phyloP scores from a whole-genome alignment of 2,113 vertebrate genomes.

The Rallus limicola region DNA sequence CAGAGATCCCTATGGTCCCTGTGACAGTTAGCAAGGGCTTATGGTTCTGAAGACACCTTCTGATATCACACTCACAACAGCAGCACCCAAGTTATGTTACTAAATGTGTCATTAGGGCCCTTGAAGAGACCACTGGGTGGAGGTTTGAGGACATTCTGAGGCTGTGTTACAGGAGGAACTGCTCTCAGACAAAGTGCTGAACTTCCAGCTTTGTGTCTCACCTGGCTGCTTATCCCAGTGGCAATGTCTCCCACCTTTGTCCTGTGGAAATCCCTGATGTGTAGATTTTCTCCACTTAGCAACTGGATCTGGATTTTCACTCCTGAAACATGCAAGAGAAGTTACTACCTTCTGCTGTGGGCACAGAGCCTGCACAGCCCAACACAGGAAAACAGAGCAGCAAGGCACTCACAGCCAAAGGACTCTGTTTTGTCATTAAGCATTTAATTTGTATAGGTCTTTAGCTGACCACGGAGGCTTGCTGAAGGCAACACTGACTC shows the following conservation, averaged over 20 bases:
- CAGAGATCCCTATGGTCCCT: not conserved
- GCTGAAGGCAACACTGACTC: not conserved
- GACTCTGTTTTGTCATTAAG: not conserved
- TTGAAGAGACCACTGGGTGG: not conserved
- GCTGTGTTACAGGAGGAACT: not conserved
- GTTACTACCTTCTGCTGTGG: not conserved
- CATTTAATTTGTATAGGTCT: not conserved
- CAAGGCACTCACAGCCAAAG: not conserved
- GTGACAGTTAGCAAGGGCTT: not conserved
- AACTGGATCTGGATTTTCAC: slow-evolving; percentile 90
- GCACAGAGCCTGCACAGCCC: not conserved
- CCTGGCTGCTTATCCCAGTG: slow-evolving; percentile 96
- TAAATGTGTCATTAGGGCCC: not conserved
- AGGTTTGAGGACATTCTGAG: not conserved
- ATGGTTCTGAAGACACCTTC: not conserved
- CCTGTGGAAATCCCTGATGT: slow-evolving; percentile 89
- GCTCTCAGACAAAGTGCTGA: not conserved
- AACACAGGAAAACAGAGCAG: not conserved
- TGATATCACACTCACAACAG: not conserved
- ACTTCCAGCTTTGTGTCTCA: slow-evolving; percentile 50
- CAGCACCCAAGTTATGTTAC: not conserved
- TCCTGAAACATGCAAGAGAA: slow-evolving; percentile 73
- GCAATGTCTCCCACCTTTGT: slow-evolving; percentile 94
- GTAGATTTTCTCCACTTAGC: slow-evolving; percentile 83
- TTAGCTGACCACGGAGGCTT: not conserved